Conservation (phyloP, 2,797 vertebrate species). For the Anolis apletophallus region DNA sequence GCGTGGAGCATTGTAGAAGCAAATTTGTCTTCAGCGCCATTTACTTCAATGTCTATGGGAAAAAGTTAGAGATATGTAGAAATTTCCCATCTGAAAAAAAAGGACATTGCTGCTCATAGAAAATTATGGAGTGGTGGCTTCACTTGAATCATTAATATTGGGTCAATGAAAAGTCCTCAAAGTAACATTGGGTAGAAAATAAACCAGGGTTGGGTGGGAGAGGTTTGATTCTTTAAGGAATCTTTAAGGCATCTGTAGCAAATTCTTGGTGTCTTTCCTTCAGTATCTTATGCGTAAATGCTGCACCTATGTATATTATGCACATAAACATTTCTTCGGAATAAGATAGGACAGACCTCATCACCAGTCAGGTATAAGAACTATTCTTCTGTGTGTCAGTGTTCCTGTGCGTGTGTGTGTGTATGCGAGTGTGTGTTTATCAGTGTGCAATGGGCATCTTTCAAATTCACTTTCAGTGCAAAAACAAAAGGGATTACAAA, state of each 20-base stretch:
- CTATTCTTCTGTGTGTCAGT: constrained; percentile 44
- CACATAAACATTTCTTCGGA: constrained; percentile 64
- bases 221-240: constrained; percentile 36
- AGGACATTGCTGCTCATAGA: neutral
- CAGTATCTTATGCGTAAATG: constrained; percentile 62
- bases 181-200: constrained; percentile 28
- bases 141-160: constrained; percentile 22
- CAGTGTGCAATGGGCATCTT: neutral
- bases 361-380: constrained; percentile 58
- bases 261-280: constrained; percentile 64
- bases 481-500: constrained; percentile 6
- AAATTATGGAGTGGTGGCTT: neutral
- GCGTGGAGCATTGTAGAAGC: neutral
- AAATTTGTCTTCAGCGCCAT: neutral
- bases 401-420: neutral
- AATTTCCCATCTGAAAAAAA: neutral
- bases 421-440: neutral
- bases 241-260: constrained; percentile 59
- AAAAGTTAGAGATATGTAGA: neutral
- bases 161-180: constrained; percentile 36
- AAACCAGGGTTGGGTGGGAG: neutral
- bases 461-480: constrained; percentile 45
- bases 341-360: constrained; percentile 64
- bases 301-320: constrained; percentile 71
- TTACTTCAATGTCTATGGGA: neutral